These are phyloP conservation scores for Neomonachus schauinslandi DNA, from an alignment of 2,113 vertebrate genomes.

Conservation along the genomic window DNA sequence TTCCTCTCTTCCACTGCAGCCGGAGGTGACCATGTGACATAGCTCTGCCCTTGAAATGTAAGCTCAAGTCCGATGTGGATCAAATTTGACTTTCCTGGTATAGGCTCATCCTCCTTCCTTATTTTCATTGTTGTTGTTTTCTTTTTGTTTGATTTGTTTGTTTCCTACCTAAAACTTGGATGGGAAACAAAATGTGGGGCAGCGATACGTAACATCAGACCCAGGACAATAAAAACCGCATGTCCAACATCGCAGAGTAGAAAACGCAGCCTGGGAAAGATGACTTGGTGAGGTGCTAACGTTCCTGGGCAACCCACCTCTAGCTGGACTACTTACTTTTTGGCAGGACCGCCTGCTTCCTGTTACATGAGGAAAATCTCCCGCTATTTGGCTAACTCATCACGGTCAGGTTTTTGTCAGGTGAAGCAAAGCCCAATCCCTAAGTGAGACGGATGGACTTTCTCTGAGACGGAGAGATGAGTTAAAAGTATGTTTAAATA, in stretches of 20 bases:
- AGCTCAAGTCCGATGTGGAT: neutral
- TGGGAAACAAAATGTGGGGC: neutral
- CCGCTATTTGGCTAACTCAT: neutral
- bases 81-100: neutral
- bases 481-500: neutral
- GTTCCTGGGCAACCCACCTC: neutral
- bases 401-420: neutral
- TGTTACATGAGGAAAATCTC: neutral
- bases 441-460: neutral
- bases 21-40: neutral
- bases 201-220: neutral
- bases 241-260: neutral
- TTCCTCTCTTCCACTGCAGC: neutral
- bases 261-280: neutral
- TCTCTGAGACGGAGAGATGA: neutral
- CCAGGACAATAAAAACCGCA: neutral
- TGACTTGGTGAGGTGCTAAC: neutral
- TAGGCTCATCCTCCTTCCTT: neutral
- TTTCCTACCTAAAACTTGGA: neutral
- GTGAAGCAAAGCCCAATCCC: neutral
- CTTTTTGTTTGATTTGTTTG: neutral
- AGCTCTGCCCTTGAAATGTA: neutral
- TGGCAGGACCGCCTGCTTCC: neutral
- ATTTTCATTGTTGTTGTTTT: neutral
- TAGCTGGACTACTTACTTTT: neutral